Evolutionary conservation across 2,888 invertebrate species (phyloP), one percentile per base, ranked within the genome.

Genomic region (Cataglyphis cursor): DNA sequence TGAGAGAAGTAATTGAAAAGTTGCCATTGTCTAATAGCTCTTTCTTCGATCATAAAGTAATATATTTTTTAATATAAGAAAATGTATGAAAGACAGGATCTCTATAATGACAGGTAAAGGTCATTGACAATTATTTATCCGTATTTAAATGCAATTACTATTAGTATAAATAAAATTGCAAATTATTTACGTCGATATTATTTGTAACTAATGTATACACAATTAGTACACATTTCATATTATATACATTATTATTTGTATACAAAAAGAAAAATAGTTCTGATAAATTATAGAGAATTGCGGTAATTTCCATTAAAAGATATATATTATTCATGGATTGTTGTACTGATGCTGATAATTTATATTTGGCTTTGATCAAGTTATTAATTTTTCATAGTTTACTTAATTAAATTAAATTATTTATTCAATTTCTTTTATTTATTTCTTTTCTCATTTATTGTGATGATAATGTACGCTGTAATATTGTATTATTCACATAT

Each of bases 371-470:
- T 31, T 51, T 38, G 57, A 41, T 57, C 68, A 24, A 44, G 24
- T 61, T 61, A 70, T 80, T 68, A 80, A 80, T 70, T 80, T 59
- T 80, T 80, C 59, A 80, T 12, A 2, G 44, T 18, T 61, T 18
- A 21, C 59, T 41, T 68, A 80, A 80, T 80, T 80, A 59, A 68
- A 61, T 70, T 61, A 61, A 80, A 80, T 80, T 80, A 70, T 18
- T 54, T 68, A 61, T 59, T 70, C 31, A 70, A 68, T 80, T 28
- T 28, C 1, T 28, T 28, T 28, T 61, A 59, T 5, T 1, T 24
- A 61, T 70, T 65, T 70, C 44, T 80, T 70, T 61, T 35, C 21
- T 35, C 21, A 44, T 61, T 61, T 57, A 35, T 57, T 24, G 28
- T 15, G 3, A 24, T 9, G 4, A 18, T 61, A 12, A 57, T 31